phyloP scores from a whole-genome alignment of 2,888 invertebrate species.

The Dynastes hyllus region DNA sequence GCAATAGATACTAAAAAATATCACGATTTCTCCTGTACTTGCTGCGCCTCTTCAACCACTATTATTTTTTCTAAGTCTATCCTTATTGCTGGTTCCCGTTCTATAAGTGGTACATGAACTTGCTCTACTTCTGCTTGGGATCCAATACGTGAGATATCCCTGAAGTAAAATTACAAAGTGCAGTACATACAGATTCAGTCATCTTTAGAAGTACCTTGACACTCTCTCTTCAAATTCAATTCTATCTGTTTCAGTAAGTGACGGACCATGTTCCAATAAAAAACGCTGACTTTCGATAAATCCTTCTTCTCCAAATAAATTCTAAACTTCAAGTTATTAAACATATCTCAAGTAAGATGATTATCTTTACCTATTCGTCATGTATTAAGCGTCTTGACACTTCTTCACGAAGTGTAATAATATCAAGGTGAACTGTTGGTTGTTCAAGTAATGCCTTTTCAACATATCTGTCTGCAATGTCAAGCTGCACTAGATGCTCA shows the following conservation, averaged over 20 bases:
- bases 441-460: conserved; percentile 32
- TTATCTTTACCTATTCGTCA: conserved; percentile 18
- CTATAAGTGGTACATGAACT: background rate
- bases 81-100: background rate
- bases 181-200: background rate
- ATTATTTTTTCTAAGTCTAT: background rate
- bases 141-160: background rate
- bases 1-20: background rate
- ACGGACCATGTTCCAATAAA: background rate
- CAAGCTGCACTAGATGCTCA: background rate
- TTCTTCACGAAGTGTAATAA: conserved; percentile 46
- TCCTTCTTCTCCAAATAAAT: conserved; percentile 16
- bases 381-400: background rate
- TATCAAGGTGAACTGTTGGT: conserved; percentile 8
- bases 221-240: background rate
- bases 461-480: conserved; percentile 32
- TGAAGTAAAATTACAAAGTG: background rate
- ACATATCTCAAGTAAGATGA: background rate
- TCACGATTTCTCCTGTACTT: background rate
- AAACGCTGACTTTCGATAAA: background rate
- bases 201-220: background rate
- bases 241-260: background rate
- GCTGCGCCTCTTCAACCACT: background rate
- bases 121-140: background rate
- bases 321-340: background rate